Evolutionary conservation across 1,140 invertebrate genomes (phyloP), one percentile per base, ranked within the genome.

Genomic region (Mylabris phalerata): DNA sequence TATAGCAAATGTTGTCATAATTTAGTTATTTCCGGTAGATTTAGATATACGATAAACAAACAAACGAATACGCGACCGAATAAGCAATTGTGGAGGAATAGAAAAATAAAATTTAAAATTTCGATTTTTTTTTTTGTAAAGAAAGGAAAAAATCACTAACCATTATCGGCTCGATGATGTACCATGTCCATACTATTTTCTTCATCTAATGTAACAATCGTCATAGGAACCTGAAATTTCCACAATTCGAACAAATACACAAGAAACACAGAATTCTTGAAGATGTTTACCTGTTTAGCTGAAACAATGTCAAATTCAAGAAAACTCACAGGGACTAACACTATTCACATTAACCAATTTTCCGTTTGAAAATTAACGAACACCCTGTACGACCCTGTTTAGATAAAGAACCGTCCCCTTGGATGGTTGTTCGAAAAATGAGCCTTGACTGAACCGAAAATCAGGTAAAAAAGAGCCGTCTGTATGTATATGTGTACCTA

Each of bases 121-220:
- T n/a, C n/a, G n/a, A n/a, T n/a, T n/a, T n/a, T n/a, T n/a, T n/a
- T 3, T 42, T 42, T 19, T 19, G 19, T 19, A 19, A 10, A 42
- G 2, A n/a, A 11, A 42, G 4, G 5, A 9, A 42, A n/a, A 11
- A 42, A 10, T 9, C 11, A 47, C 52, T 48, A 13, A 55, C 52
- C 52, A 55, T 66, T 66, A 48, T 68, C 66, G 40, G 62, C 52
- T 50, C 62, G 46, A 43, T 52, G 51, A 50, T 66, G 62, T 51
- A 52, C 60, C 66, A 68, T 68, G 48, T 66, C 66, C 54, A 66
- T 64, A 43, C 66, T 62, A 51, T 62, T 66, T 48, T 65, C 66
- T 62, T 68, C 66, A 68, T 68, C 64, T 63, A 58, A 46, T 38
- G 56, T 61, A 64, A 66, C 56, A 19, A 65, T 58, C 47, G 64